A percentile compares a stretch with the other conserved stretches of the same genome.
Conservation (phyloP, 1,140 invertebrate genomes). For the Xylocopa sonorina region DNA sequence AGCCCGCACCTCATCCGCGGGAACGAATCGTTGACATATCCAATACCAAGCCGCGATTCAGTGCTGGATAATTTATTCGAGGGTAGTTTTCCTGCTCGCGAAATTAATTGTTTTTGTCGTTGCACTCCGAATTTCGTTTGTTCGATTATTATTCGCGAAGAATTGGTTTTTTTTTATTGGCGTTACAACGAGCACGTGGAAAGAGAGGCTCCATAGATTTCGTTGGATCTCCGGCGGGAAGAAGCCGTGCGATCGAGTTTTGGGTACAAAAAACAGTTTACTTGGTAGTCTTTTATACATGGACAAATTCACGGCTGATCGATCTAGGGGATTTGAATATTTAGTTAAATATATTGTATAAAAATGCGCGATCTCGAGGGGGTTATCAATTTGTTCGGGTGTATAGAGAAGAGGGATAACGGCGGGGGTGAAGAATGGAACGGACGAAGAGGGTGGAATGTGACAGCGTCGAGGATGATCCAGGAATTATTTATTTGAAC, state of each 20-base stretch:
- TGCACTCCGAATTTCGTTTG: too few species aligned
- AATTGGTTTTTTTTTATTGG: too few species aligned
- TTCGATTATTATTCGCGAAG: too few species aligned
- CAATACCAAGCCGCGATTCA: neutral
- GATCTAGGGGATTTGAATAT: conserved; percentile 1
- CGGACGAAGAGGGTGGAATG: neutral
- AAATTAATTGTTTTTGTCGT: too few species aligned
- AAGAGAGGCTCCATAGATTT: neutral
- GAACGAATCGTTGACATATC: neutral
- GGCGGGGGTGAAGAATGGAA: neutral
- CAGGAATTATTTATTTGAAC: conserved; percentile 25
- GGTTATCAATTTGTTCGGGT: neutral
- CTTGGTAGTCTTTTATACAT: conserved; percentile 34
- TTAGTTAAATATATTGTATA: neutral
- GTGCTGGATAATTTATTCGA: too few species aligned
- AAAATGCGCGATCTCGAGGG: neutral
- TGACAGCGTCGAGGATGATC: neutral
- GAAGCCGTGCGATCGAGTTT: neutral
- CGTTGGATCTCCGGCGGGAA: neutral
- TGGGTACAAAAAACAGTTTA: conserved; percentile 17
- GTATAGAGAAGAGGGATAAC: neutral
- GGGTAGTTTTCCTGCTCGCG: too few species aligned
- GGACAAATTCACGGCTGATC: conserved; percentile 10
- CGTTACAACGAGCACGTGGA: too few species aligned
- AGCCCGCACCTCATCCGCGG: neutral